A percentile compares a stretch with the other conserved stretches of the same genome.
phyloP scores from a whole-genome alignment of 2,888 invertebrate species.

The Agrotis segetum region DNA sequence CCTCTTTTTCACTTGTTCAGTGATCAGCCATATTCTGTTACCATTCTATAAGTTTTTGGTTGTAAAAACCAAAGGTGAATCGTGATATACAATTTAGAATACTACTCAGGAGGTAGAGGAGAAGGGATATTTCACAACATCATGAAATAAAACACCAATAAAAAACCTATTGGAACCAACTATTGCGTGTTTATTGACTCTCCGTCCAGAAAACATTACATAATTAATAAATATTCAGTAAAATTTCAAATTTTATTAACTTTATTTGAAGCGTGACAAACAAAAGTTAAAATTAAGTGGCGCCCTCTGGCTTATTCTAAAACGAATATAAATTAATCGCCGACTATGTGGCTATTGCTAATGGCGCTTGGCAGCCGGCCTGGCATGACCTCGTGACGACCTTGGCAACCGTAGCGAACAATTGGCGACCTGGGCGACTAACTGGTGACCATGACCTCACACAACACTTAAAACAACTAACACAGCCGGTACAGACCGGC shows the following conservation, averaged over 20 bases:
- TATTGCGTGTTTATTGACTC: constrained; percentile 91
- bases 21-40: not conserved
- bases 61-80: not conserved
- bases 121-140: not conserved
- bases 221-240: constrained; percentile 81
- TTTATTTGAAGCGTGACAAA: constrained; percentile 88
- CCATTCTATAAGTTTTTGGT: not conserved
- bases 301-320: constrained; percentile 89
- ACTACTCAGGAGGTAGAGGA: too few relatives aligned
- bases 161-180: constrained; percentile 88
- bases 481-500: constrained; percentile 57
- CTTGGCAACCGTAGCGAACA: constrained; percentile 68
- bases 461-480: constrained; percentile 67
- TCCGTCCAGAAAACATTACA: constrained; percentile 88
- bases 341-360: constrained; percentile 91
- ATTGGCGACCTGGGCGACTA: constrained; percentile 64
- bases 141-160: constrained; percentile 63
- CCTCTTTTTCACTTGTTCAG: not conserved
- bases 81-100: not conserved
- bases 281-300: constrained; percentile 81
- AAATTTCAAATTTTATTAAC: constrained; percentile 82
- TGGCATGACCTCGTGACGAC: constrained; percentile 68
- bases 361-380: constrained; percentile 76
- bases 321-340: constrained; percentile 90
- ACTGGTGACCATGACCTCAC: constrained; percentile 63